Base-by-base conservation (phyloP, 2,888 invertebrate species). In the Lacanobia oleracea region DNA sequence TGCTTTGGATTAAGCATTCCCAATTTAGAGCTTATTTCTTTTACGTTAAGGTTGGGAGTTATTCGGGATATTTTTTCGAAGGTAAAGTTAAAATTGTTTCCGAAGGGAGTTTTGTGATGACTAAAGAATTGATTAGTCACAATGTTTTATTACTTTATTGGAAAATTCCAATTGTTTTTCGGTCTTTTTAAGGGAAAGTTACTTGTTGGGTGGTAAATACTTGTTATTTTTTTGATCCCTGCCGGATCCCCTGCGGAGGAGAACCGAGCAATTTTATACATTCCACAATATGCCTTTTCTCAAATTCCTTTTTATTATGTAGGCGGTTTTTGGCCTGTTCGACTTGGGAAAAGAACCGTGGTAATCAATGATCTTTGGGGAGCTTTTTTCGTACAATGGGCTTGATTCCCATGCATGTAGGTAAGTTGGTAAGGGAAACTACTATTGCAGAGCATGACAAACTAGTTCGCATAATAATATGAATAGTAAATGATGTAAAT, bases 71-170 rank as follows among this genome's bases (percentile, higher is more conserved):
- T 64, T 61, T 75, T 60, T 37, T 3, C 7, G 16, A 9, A 16
- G 59, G 68, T 37, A 72, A 73, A 65, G 23, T 70, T 63, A 72
- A 82, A 62, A 62, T 83, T 73, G 79, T 67, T 74, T 51, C 16
- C 45, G 37, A 83, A 82, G 82, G 81, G 82, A 83, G 84, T 87
- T 87, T 88, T 88, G 88, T 89, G 89, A 91, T 88, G 89, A 87
- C 85, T 85, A 85, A 85, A 82, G 84, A 92, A 93, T 93, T 92
- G 91, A 93, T 93, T 92, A 88, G 90, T 87, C 85, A 88, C 89
- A 88, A 87, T 86, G 86, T 88, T 89, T 88, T 89, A 86, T 87
- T 86, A 82, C 86, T 89, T 88, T 87, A 86, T 86, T 86, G 83
- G 85, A 85, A 86, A 86, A 86, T 86, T 82, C 86, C 82, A 79